phyloP scores from a whole-genome alignment of 2,113 vertebrate genomes.

The Micronycteris hirsuta region DNA sequence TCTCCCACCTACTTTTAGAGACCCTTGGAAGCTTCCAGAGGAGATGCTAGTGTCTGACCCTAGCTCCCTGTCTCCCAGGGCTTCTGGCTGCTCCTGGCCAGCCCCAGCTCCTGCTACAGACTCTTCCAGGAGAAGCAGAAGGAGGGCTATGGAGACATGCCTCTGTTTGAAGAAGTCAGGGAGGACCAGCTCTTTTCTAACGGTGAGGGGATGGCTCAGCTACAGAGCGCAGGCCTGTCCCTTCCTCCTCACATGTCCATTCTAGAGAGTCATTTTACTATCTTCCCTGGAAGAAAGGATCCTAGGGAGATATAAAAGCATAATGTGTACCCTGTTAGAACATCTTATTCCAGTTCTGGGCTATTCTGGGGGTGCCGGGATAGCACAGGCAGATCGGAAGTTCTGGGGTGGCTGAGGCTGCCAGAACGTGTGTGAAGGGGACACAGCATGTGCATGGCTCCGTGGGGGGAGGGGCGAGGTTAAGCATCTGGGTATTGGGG shows the following conservation, averaged over 20 bases:
- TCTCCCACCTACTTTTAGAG: not conserved
- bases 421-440: rapidly evolving
- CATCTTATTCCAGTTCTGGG: not conserved
- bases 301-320: not conserved
- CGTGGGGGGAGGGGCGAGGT: rapidly evolving
- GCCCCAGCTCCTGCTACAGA: conserved; percentile 86
- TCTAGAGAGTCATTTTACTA: rapidly evolving
- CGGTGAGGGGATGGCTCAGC: not conserved
- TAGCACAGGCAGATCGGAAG: not conserved
- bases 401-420: not conserved
- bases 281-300: not conserved
- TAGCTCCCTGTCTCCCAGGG: conserved; percentile 72
- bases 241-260: not conserved
- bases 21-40: not conserved
- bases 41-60: not conserved
- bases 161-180: conserved; percentile 83
- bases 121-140: conserved; percentile 84
- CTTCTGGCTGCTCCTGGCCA: conserved; percentile 92
- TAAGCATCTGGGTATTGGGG: not conserved
- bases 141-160: conserved; percentile 81
- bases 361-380: not conserved
- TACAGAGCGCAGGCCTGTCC: rapidly evolving
- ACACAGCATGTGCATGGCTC: rapidly evolving
- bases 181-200: conserved; percentile 30
- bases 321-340: rapidly evolving